Base-by-base conservation (phyloP, 2,888 invertebrate genomes). In the Xanthostigma xanthostigma region DNA sequence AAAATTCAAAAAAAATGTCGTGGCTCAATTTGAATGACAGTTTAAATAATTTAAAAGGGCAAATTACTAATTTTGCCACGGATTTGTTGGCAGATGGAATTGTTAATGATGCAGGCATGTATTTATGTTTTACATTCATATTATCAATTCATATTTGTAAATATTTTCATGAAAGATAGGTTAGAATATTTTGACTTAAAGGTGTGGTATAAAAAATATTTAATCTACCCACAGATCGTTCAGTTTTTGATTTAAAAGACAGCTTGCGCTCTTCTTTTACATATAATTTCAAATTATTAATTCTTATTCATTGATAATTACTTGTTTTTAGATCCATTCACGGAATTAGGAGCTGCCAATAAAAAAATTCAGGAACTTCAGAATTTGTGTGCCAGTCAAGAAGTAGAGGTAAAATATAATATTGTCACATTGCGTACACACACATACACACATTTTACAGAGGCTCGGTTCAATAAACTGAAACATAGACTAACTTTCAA, bases 51-150 rank as follows among this genome's bases (percentile, higher is more conserved):
- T 69, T 93, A 55, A 91, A 89, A 66, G 92, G 90, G 56, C 92
- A 93, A 72, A 78, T 93, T 60, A 79, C 82, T 36, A 91, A 77
- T 70, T 84, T 92, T 60, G 91, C 92, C 50, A 86, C 85, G 64
- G 91, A 90, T 69, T 90, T 92, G 58, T 74, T 93, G 62, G 80
- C 85, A 54, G 91, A 91, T 59, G 76, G 73, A 53, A 72, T 74
- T 59, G 75, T 70, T 51, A 79, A 79, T 59, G 75, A 74, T 62
- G 71, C 69, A 62, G 77, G 76, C 76, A 64, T 53, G 64, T 59
- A 50, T 41, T 44, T 11, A 44, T 5, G 12, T 5, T 38, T 40
- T 50, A 50, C 33, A 38, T 40, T 2, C 17, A 36, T 12, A 27
- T 27, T 27, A 5, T 27, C 27, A 6, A 27, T 13, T 13, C 37